phyloP scores from a whole-genome alignment of 1,140 invertebrate species.

The Vanessa atalanta region DNA sequence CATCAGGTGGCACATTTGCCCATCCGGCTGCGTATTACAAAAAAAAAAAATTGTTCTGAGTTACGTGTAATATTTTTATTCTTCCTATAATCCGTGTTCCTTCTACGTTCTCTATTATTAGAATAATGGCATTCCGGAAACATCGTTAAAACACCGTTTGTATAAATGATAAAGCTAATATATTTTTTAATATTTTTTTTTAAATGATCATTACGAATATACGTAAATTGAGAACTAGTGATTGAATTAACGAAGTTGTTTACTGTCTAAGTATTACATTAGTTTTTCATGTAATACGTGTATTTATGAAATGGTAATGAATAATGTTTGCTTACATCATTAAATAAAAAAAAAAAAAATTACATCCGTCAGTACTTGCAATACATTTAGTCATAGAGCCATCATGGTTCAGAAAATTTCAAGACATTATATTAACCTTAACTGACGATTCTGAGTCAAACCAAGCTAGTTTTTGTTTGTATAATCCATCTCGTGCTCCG shows the following conservation, averaged over 20 bases:
- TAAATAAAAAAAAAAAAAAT: too few species aligned
- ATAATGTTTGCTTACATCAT: too few species aligned
- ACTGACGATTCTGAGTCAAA: too few species aligned
- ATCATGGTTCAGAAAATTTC: too few species aligned
- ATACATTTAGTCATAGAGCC: too few species aligned
- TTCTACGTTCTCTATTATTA: background rate
- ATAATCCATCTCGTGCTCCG: too few species aligned
- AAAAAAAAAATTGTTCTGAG: background rate
- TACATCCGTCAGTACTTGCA: too few species aligned
- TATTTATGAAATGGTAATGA: too few species aligned
- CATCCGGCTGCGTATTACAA: background rate
- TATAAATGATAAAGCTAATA: constrained; percentile 6
- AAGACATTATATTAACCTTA: too few species aligned
- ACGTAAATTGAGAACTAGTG: background rate
- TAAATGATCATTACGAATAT: background rate
- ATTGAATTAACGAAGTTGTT: background rate
- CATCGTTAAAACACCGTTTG: background rate
- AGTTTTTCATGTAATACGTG: too few species aligned
- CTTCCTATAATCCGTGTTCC: background rate
- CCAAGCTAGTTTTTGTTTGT: too few species aligned
- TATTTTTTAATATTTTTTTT: background rate
- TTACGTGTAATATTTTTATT: background rate
- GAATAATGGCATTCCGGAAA: constrained; percentile 6
- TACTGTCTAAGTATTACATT: background rate
- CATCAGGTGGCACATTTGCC: too few species aligned